phyloP scores from a whole-genome alignment of 1,140 invertebrate species.

The Mizuhopecten yessoensis region DNA sequence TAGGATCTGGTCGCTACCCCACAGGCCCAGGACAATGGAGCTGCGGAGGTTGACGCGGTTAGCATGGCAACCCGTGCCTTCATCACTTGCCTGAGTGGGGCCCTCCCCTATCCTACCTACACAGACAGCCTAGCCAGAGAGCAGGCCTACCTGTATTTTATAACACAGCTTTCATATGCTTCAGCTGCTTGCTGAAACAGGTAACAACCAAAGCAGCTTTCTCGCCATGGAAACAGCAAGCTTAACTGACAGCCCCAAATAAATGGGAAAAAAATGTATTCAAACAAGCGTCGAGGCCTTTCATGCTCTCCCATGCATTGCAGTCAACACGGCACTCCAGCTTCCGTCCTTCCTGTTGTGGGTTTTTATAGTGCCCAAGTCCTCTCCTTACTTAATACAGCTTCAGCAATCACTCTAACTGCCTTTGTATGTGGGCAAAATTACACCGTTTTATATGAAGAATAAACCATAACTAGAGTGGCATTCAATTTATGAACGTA shows the following conservation, averaged over 20 bases:
- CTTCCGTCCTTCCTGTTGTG: slow-evolving; percentile 29
- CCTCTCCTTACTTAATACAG: slow-evolving; percentile 38
- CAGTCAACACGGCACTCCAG: slow-evolving; percentile 36
- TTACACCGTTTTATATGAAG: slow-evolving; percentile 29
- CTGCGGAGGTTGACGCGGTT: background rate
- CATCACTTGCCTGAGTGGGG: background rate
- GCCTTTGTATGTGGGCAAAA: slow-evolving; percentile 37
- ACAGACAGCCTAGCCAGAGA: slow-evolving; percentile 9
- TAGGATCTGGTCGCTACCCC: slow-evolving; percentile 11
- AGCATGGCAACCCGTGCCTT: slow-evolving; percentile 36
- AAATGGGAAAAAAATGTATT: slow-evolving; percentile 61
- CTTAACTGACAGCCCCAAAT: slow-evolving; percentile 59
- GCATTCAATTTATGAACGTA: slow-evolving; percentile 35
- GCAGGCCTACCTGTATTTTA: slow-evolving; percentile 21
- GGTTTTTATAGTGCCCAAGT: slow-evolving; percentile 32
- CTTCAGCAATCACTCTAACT: slow-evolving; percentile 33
- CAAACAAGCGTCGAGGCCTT: slow-evolving; percentile 49
- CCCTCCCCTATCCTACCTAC: slow-evolving; percentile 36
- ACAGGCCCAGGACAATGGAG: slow-evolving; percentile 37
- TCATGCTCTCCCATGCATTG: slow-evolving; percentile 24
- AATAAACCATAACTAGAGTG: slow-evolving; percentile 30
- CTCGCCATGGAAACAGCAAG: slow-evolving; percentile 54
- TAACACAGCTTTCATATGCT: slow-evolving; percentile 32
- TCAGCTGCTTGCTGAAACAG: slow-evolving; percentile 49
- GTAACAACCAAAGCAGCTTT: slow-evolving; percentile 60